Evolutionary conservation across 2,888 invertebrate species (phyloP), one percentile per base, ranked within the genome.

Genomic region (Gari tellinella): DNA sequence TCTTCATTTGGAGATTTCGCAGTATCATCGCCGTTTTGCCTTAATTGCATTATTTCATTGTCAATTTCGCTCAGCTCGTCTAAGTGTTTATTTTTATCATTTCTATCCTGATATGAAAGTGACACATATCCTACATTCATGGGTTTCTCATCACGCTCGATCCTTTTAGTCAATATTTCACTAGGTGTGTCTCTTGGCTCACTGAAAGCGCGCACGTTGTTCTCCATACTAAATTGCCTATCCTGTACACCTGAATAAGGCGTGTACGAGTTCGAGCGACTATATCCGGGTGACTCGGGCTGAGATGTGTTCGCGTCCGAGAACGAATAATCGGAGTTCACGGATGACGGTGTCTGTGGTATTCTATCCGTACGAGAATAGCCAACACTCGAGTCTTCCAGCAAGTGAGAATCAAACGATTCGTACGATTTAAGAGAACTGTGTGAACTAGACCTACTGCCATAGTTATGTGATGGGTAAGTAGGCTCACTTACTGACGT

Each of bases 81-180:
- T 10, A n/a, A 38, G 14, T 53, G 43, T 26, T 66, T 67, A 38
- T 40, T 19, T 10, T 61, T 46, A 2, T 58, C 48, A 15, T 55
- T 48, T n/a, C 38, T 25, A 25, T 63, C 66, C 3, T 68, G 46
- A 57, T 72, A 60, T 17, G 73, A 70, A 58, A 70, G 52, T 3
- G 74, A 65, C 12, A 69, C 67, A 67, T 81, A 81, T 25, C 74
- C 72, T 38, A 81, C 77, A 64, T 81, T 81, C 31, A 70, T 49
- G 15, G 70, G 70, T 23, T 57, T 65, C 17, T 73, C 73, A 5
- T 38, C 46, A 52, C 38, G 31, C 31, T 52, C 31, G 4, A 10
- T 7, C 10, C 31, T 31, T 4, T 4, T 55, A 41, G 51, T 38
- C 7, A 52, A 23, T 25, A 60, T 72, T 19, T 70, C 46, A 31